Base-by-base conservation (phyloP, 2,888 invertebrate species). In the Limnephilus auricula region DNA sequence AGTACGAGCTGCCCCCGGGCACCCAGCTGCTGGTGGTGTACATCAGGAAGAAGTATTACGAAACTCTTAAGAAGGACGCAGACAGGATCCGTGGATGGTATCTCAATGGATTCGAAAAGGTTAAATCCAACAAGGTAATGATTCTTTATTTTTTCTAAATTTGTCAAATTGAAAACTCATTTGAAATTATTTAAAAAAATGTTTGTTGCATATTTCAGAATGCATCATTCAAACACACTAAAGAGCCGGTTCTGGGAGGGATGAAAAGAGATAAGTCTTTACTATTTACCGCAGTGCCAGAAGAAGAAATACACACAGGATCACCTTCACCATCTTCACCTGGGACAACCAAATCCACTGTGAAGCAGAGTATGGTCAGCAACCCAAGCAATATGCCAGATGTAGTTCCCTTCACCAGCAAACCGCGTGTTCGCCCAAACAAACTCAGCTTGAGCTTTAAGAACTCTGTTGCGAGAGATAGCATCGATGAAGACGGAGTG, bases 201-300 rank as follows among this genome's bases (percentile, higher is more conserved):
- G 80, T 80, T 25, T 83, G 0, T n/a, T 86, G 31, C 9, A 65
- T 84, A 90, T 65, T 90, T 78, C 78, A 88, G 87, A 88, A 88
- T 79, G 78, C 79, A 13, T 79, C 84, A 37, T 85, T 78, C 18
- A 88, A 88, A 78, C 87, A 78, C 50, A 93, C 94, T 95, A 95
- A 96, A 94, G 95, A 96, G 94, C 93, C 95, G 92, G 94, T 95
- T 90, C 94, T 96, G 1, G 96, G 96, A 1, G 96, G 96, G 78
- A 97, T 98, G 96, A 98, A 98, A 95, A 95, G 98, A 89, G 98
- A 98, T 94, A 97, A 97, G 93, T 98, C 98, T 0, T 94, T 98
- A 3, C 97, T 98, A 65, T 98, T 98, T 94, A 98, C 98, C 0
- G 97, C 98, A 6, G 98, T 98, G 89, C 98, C 98, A 2, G 98